Conservation (phyloP, 2,113 vertebrate species). For the Genyomyrus donnyi region DNA sequence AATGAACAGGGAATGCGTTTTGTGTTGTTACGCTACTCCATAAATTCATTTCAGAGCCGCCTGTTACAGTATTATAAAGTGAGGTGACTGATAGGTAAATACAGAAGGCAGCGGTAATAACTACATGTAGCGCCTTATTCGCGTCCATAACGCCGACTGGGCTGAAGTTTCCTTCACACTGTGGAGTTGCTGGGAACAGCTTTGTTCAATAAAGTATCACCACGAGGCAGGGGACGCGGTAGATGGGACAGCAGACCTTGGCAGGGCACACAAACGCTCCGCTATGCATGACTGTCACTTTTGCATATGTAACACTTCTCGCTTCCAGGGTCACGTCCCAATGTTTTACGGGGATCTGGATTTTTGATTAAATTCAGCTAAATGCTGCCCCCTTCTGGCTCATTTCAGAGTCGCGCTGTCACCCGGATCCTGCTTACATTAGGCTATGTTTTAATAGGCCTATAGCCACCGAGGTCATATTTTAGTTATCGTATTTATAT, state of each 20-base stretch:
- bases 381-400: constrained; percentile 8
- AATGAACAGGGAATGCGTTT: neutral
- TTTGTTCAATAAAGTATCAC: neutral
- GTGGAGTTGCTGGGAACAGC: neutral
- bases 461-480: neutral
- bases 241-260: neutral
- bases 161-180: neutral
- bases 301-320: neutral
- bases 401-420: neutral
- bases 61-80: neutral
- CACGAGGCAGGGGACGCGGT: neutral
- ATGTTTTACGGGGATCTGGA: neutral
- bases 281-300: neutral
- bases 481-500: neutral
- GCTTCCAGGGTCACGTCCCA: neutral
- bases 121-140: neutral
- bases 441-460: neutral
- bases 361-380: neutral
- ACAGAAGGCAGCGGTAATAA: neutral
- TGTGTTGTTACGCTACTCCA: neutral
- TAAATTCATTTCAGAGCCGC: neutral
- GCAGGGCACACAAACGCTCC: neutral
- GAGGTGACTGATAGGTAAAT: too few species aligned
- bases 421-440: neutral
- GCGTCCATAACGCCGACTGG: neutral